A percentile compares a stretch with the other conserved stretches of the same genome.
Evolutionary conservation across 2,113 vertebrate genomes (phyloP).

Genomic region (Maccullochella peelii): DNA sequence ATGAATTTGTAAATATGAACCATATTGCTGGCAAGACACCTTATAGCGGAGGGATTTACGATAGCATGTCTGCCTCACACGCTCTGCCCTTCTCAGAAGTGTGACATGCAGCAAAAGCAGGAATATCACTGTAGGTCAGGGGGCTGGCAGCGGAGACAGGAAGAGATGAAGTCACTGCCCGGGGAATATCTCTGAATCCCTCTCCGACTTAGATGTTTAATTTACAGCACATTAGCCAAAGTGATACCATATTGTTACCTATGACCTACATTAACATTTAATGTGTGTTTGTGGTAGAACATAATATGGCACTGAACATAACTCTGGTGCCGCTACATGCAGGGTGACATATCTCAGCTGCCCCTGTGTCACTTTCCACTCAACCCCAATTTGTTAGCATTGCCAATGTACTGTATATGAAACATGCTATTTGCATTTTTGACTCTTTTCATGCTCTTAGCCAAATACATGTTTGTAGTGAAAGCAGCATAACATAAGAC

Average conservation of each 20-base stretch:
- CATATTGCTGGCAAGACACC: slow-evolving; percentile 40
- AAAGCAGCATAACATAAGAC: background rate
- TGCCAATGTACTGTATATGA: background rate
- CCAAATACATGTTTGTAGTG: background rate
- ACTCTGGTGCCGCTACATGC: slow-evolving; percentile 12
- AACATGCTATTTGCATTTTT: background rate
- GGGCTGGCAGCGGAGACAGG: slow-evolving; percentile 59
- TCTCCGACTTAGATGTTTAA: slow-evolving; percentile 69
- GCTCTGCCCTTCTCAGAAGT: background rate
- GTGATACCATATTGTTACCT: slow-evolving; percentile 72
- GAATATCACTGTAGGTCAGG: slow-evolving; percentile 57
- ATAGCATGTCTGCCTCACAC: slow-evolving; percentile 31
- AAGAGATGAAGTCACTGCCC: slow-evolving; percentile 75
- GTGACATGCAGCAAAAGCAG: slow-evolving; percentile 28
- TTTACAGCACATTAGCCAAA: slow-evolving; percentile 73
- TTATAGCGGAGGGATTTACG: slow-evolving; percentile 31
- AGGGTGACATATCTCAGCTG: slow-evolving; percentile 43
- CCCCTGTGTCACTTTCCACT: slow-evolving; percentile 5
- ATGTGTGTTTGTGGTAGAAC: slow-evolving; percentile 45
- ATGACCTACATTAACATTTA: slow-evolving; percentile 57
- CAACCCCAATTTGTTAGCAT: background rate
- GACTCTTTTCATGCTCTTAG: background rate
- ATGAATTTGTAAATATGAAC: slow-evolving; percentile 44
- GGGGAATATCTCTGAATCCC: slow-evolving; percentile 74
- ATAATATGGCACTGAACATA: slow-evolving; percentile 32